These are phyloP conservation scores for Yponomeuta evonymella DNA, from an alignment of 2,888 invertebrate species.

Conservation along the genomic window DNA sequence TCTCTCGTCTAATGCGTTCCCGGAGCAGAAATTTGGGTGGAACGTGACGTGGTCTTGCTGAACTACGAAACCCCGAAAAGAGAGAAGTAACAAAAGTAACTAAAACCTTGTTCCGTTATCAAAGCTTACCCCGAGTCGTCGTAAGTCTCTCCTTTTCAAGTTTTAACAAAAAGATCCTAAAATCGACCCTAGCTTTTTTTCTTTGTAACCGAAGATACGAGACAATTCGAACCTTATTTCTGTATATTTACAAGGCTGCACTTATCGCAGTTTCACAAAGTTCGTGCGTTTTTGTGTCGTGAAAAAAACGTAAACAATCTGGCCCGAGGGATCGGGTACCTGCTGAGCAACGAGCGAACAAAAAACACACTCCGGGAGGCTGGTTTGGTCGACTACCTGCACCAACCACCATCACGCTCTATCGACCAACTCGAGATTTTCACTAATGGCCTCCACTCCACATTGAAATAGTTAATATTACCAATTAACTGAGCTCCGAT, in stretches of 20 bases:
- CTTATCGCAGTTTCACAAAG: slow-evolving; percentile 21
- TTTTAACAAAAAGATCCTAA: slow-evolving; percentile 14
- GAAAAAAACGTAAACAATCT: slow-evolving; percentile 48
- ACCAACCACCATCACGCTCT: slow-evolving; percentile 12
- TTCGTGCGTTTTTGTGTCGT: slow-evolving; percentile 33
- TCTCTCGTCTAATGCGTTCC: too few relatives aligned
- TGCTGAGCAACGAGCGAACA: slow-evolving; percentile 44
- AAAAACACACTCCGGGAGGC: slow-evolving; percentile 53
- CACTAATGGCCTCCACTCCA: slow-evolving; percentile 51
- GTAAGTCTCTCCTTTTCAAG: slow-evolving; percentile 9
- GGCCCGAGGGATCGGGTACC: slow-evolving; percentile 58
- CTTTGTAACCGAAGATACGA: neutral
- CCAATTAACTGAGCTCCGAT: slow-evolving; percentile 59
- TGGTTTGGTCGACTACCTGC: slow-evolving; percentile 62
- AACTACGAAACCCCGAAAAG: neutral
- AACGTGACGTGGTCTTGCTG: too few relatives aligned
- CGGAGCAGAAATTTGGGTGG: too few relatives aligned
- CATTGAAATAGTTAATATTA: slow-evolving; percentile 61
- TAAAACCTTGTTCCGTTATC: slow-evolving; percentile 1
- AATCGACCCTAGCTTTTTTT: slow-evolving; percentile 12
- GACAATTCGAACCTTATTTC: slow-evolving; percentile 29
- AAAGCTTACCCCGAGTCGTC: neutral
- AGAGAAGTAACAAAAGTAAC: neutral
- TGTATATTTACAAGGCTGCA: slow-evolving; percentile 23
- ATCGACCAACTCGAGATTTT: slow-evolving; percentile 46